Evolutionary conservation across 2,888 invertebrate species (phyloP), one percentile per base, ranked within the genome.

Genomic region (Acronicta alni): DNA sequence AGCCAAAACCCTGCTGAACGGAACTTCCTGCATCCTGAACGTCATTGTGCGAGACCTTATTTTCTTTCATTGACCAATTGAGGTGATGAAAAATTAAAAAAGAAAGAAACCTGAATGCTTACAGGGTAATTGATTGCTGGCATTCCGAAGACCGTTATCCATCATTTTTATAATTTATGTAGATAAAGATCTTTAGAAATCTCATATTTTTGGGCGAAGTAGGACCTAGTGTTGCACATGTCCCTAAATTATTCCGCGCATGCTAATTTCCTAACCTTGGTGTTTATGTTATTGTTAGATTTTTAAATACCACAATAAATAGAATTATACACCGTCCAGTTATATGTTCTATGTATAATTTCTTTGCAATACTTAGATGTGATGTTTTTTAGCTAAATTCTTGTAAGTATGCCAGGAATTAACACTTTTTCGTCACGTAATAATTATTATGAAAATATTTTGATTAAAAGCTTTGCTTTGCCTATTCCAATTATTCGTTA

Each of bases 281-380:
- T 87, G 86, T 87, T 86, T n/a, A 35, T 32, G 14, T 32, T 74
- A 78, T 82, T 86, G 83, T 86, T 86, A 84, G 81, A 79, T 46
- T 72, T 63, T 75, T 60, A 52, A 74, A 70, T 59, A 75, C 76
- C 82, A 82, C 78, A 65, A 71, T 59, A 41, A 57, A 62, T 78
- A 78, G 72, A 77, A 59, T 42, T 72, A 57, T 41, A 71, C 76
- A 77, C 66, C n/a, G 51, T 56, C 67, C 70, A 55, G 23, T 52
- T 66, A 32, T 35, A 43, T 72, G 42, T 58, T 46, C 53, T 57
- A 15, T 38, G 42, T 54, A 54, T 48, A 8, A 51, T 63, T 52
- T 47, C 18, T 58, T 49, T 57, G 43, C 60, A 65, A 53, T 68
- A 35, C 6, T 35, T 35, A 63, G 57, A 59, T 65, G 64, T 64